Percentiles rank a stretch among this genome's conserved stretches.
These are phyloP conservation scores for Pelodytes ibericus DNA, from an alignment of 2,797 vertebrate genomes.

Conservation along the genomic window DNA sequence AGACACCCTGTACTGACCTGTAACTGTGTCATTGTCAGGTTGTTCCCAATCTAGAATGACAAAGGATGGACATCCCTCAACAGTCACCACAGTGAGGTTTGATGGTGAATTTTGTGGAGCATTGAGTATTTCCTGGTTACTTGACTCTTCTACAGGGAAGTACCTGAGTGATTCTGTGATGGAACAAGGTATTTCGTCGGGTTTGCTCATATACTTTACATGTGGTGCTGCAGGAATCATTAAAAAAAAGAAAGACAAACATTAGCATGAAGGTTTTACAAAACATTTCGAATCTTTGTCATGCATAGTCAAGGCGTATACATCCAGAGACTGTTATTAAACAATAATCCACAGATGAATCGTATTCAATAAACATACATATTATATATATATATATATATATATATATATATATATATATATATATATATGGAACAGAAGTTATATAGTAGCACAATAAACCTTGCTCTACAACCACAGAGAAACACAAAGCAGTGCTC, in stretches of 20 bases:
- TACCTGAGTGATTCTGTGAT: conserved; percentile 88
- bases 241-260: neutral
- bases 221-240: conserved; percentile 78
- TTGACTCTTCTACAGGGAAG: conserved; percentile 84
- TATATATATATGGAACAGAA: too few relatives aligned
- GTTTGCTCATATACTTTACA: conserved; percentile 90
- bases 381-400: too few relatives aligned
- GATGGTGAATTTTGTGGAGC: conserved; percentile 85
- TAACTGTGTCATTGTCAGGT: conserved; percentile 87
- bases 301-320: too few relatives aligned
- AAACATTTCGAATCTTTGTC: too few relatives aligned
- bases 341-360: too few relatives aligned
- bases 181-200: conserved; percentile 88
- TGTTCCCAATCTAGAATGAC: conserved; percentile 94
- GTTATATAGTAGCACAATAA: too few relatives aligned
- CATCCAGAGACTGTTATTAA: too few relatives aligned
- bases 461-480: too few relatives aligned
- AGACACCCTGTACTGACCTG: conserved; percentile 72
- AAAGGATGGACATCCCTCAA: conserved; percentile 94
- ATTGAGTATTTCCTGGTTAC: conserved; percentile 75
- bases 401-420: too few relatives aligned
- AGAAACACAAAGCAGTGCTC: neutral
- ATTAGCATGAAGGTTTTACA: neutral
- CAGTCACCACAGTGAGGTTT: conserved; percentile 93
- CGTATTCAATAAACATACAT: too few relatives aligned